These are phyloP conservation scores for Episyrphus balteatus DNA, from an alignment of 1,140 invertebrate species.

Conservation along the genomic window DNA sequence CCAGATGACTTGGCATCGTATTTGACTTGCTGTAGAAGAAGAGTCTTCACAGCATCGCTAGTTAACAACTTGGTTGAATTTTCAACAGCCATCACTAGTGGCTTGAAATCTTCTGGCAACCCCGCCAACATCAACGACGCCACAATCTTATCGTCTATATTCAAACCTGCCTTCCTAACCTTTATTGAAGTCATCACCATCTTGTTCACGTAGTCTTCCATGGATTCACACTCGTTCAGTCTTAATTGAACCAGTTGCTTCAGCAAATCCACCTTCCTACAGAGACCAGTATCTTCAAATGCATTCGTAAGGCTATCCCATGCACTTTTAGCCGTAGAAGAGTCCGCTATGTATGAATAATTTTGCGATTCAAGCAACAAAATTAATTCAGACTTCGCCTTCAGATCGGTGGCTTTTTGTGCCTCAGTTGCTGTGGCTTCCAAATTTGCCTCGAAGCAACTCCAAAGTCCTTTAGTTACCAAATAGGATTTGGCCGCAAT, in stretches of 20 bases:
- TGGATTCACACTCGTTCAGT: too few species aligned
- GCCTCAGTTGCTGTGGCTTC: too few species aligned
- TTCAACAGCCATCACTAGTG: conserved; percentile 30
- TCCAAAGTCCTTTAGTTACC: too few species aligned
- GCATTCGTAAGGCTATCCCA: conserved; percentile 11
- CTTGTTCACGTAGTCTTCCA: too few species aligned
- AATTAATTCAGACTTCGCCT: too few species aligned
- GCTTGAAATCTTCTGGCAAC: conserved; percentile 16
- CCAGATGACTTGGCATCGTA: conserved; percentile 13
- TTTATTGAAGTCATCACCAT: conserved; percentile 15
- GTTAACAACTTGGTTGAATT: conserved; percentile 20
- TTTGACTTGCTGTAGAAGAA: too few species aligned
- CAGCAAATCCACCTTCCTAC: conserved; percentile 14
- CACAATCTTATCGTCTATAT: conserved; percentile 18
- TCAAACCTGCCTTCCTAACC: conserved; percentile 15
- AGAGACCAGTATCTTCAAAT: conserved; percentile 17
- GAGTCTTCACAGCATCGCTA: conserved; percentile 22
- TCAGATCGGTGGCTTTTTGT: too few species aligned
- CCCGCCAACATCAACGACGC: conserved; percentile 17
- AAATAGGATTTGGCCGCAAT: too few species aligned
- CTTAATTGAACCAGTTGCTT: conserved; percentile 14
- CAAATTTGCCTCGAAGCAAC: too few species aligned
- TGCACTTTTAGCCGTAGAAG: too few species aligned
- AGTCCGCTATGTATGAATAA: too few species aligned
- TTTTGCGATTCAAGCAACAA: too few species aligned